A percentile compares a stretch with the other conserved stretches of the same genome.
Evolutionary conservation across 2,888 invertebrate species (phyloP).

Genomic region (Plagodis dolabraria): DNA sequence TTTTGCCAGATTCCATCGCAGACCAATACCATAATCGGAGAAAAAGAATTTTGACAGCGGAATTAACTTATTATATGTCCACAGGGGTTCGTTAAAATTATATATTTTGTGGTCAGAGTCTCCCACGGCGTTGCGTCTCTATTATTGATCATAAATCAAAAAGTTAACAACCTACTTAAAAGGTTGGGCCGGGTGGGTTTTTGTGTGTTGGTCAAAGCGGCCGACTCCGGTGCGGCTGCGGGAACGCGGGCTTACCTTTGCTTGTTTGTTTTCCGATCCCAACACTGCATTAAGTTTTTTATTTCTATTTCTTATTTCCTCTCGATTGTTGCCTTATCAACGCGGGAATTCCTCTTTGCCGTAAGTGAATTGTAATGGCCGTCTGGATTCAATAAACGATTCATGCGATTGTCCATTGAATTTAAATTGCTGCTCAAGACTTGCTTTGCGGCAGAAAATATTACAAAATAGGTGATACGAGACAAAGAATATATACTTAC

Average conservation of each 20-base stretch:
- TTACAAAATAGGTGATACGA: conserved; percentile 26
- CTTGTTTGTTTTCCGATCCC: conserved; percentile 84
- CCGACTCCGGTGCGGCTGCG: conserved; percentile 72
- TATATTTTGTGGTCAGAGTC: conserved; percentile 77
- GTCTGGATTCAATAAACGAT: conserved; percentile 18
- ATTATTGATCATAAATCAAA: conserved; percentile 85
- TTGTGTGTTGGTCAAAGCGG: conserved; percentile 78
- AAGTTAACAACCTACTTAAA: conserved; percentile 85
- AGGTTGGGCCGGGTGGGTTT: conserved; percentile 80
- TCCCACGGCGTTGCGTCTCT: conserved; percentile 84
- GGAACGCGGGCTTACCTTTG: conserved; percentile 68
- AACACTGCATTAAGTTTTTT: conserved; percentile 80
- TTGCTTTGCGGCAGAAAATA: conserved; percentile 36
- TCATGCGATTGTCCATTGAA: conserved; percentile 19
- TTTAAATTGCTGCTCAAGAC: conserved; percentile 21
- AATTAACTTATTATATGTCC: conserved; percentile 75
- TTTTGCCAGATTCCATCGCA: conserved; percentile 39
- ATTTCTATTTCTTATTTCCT: conserved; percentile 73
- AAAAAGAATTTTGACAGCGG: conserved; percentile 68
- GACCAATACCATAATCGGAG: conserved; percentile 54
- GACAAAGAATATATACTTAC: neutral
- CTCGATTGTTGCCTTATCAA: conserved; percentile 76
- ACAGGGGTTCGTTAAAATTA: conserved; percentile 81
- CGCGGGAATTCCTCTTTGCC: conserved; percentile 56
- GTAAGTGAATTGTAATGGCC: conserved; percentile 47